Conservation (phyloP, 2,888 invertebrate species). For the Caradrina clavipalpis region DNA sequence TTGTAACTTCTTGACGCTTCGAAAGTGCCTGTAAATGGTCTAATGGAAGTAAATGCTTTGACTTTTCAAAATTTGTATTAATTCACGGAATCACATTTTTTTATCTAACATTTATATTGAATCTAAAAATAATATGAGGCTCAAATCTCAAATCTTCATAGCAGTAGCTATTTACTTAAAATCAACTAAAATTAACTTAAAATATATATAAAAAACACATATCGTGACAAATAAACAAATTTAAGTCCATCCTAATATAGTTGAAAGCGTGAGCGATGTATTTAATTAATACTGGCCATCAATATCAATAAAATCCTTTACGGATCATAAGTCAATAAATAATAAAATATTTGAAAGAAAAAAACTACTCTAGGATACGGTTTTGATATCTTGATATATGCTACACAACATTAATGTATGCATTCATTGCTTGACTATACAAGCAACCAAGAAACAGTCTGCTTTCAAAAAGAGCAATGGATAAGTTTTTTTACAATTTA, state of each 20-base stretch:
- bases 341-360: not conserved
- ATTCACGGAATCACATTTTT: too few relatives aligned
- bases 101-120: too few relatives aligned
- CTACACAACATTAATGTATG: not conserved
- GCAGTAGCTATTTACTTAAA: too few relatives aligned
- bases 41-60: too few relatives aligned
- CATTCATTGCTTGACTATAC: not conserved
- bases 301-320: slow-evolving; percentile 9
- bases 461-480: not conserved
- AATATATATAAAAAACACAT: not conserved
- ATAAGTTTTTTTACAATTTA: not conserved
- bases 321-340: slow-evolving; percentile 6
- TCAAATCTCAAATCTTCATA: too few relatives aligned
- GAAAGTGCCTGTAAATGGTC: too few relatives aligned
- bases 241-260: not conserved
- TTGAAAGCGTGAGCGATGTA: not conserved
- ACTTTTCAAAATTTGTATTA: too few relatives aligned
- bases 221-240: slow-evolving; percentile 13
- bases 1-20: too few relatives aligned
- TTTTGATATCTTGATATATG: not conserved
- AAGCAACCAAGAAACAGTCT: too few relatives aligned
- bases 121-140: too few relatives aligned
- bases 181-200: too few relatives aligned
- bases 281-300: slow-evolving; percentile 19
- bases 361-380: not conserved